A percentile compares a stretch with the other conserved stretches of the same genome.
Conservation (phyloP, 2,888 invertebrate genomes). For the Diploptera punctata region DNA sequence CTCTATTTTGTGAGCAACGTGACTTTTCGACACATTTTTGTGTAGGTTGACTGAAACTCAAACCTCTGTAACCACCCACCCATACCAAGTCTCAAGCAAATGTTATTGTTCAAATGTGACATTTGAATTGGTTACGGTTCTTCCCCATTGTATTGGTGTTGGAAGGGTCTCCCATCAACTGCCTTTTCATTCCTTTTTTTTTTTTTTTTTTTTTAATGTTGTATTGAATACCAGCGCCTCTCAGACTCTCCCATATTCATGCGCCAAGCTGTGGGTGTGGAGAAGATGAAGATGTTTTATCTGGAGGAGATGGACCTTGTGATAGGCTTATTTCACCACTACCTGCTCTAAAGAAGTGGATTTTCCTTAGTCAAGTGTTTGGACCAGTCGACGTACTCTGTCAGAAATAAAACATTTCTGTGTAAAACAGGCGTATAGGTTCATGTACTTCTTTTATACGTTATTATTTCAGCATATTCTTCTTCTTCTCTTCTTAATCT, state of each 20-base stretch:
- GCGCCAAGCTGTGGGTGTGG: slow-evolving; percentile 27
- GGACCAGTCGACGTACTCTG: no score
- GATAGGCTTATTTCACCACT: slow-evolving; percentile 27
- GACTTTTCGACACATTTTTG: slow-evolving; percentile 38
- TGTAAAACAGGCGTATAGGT: no score
- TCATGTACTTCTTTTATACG: no score
- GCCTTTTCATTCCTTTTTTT: background rate
- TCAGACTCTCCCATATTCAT: slow-evolving; percentile 27
- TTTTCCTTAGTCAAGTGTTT: no score
- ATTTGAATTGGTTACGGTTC: slow-evolving; percentile 39
- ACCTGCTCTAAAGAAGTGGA: background rate
- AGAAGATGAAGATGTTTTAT: slow-evolving; percentile 34
- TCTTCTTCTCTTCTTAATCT: no score
- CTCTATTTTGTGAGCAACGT: slow-evolving; percentile 19
- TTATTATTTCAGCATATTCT: no score
- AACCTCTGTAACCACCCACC: slow-evolving; percentile 4
- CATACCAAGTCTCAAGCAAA: slow-evolving; percentile 7
- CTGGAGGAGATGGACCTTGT: slow-evolving; percentile 16
- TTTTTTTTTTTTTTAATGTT: background rate
- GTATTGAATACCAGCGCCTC: slow-evolving; percentile 31
- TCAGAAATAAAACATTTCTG: no score
- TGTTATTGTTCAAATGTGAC: slow-evolving; percentile 39
- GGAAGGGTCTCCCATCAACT: slow-evolving; percentile 36
- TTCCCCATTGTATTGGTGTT: slow-evolving; percentile 34
- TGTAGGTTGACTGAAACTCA: slow-evolving; percentile 21